Base-by-base conservation (phyloP, 1,140 invertebrate genomes). In the Mamestra configurata region DNA sequence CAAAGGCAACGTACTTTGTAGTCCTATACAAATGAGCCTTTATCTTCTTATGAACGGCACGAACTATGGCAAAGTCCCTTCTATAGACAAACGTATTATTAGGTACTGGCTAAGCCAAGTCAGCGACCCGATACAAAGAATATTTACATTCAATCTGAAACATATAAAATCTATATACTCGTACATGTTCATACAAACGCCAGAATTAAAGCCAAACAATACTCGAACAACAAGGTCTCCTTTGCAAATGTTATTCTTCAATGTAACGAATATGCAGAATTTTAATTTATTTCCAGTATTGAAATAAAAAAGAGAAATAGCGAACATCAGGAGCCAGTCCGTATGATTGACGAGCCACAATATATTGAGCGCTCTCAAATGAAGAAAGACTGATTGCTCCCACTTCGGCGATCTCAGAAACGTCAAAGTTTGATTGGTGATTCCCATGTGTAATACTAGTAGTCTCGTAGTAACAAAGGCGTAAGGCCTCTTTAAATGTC, bases 361-460 rank as follows among this genome's bases (percentile, higher is more conserved):
- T 90, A 83, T 82, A 83, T 79, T 81, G 53, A 70, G 79, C 82
- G 80, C 82, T 87, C 83, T 79, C 82, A 88, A 88, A 84, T 80
- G 82, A 85, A 87, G 82, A 89, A 88, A 91, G 90, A 92, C 86
- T 88, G 89, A 92, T 94, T 90, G 88, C 92, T 86, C 86, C 72
- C 84, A 84, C 85, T 87, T 81, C 84, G 76, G 80, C 85, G 86
- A 86, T 89, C 89, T 92, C 90, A 88, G 88, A 92, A 90, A 92
- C 89, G 92, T 93, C 92, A 93, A 87, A 80, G 40, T 90, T 91
- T 94, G 93, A 94, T 94, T 93, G 93, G 92, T 94, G 86, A 91
- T 92, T 93, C 93, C 93, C 93, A 93, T 94, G 92, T 94, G 93
- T 94, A 94, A 94, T 92, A 94, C 93, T 89, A 88, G 93, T 93